A percentile compares a stretch with the other conserved stretches of the same genome.
Conservation (phyloP, 2,888 invertebrate genomes). For the Parascotia fuliginaria region DNA sequence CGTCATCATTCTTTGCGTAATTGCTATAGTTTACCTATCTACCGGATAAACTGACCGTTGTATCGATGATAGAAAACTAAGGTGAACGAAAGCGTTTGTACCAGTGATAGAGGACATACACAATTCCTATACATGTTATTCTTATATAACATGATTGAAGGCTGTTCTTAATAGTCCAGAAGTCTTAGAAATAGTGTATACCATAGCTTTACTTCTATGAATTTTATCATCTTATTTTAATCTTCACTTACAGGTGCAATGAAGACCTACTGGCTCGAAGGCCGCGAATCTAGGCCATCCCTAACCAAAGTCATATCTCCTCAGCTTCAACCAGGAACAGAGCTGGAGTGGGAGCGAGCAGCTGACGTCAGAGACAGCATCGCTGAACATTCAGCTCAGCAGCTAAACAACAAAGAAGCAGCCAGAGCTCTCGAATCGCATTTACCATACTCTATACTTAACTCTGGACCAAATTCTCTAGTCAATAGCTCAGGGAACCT, state of each 20-base stretch:
- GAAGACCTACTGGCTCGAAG: conserved; percentile 96
- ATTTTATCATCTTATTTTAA: neutral
- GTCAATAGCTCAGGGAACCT: conserved; percentile 49
- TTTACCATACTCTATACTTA: conserved; percentile 56
- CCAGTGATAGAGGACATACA: no score
- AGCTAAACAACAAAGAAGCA: conserved; percentile 55
- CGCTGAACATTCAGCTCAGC: conserved; percentile 75
- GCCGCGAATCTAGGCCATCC: conserved; percentile 88
- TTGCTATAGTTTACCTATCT: no score
- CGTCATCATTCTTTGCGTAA: no score
- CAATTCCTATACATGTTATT: no score
- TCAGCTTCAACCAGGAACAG: conserved; percentile 72
- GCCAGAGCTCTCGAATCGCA: conserved; percentile 37
- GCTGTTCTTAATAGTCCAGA: no score
- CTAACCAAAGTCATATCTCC: conserved; percentile 74
- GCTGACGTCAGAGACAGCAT: conserved; percentile 78
- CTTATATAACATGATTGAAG: no score
- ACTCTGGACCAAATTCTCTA: conserved; percentile 60
- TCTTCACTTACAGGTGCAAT: conserved; percentile 86
- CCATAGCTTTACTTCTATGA: no score
- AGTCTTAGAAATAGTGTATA: no score
- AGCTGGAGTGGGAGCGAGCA: conserved; percentile 78
- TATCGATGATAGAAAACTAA: no score
- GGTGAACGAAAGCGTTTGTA: no score
- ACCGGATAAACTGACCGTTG: no score